Evolutionary conservation across 2,888 invertebrate species (phyloP), one percentile per base, ranked within the genome.

Genomic region (Pandemis corylana): DNA sequence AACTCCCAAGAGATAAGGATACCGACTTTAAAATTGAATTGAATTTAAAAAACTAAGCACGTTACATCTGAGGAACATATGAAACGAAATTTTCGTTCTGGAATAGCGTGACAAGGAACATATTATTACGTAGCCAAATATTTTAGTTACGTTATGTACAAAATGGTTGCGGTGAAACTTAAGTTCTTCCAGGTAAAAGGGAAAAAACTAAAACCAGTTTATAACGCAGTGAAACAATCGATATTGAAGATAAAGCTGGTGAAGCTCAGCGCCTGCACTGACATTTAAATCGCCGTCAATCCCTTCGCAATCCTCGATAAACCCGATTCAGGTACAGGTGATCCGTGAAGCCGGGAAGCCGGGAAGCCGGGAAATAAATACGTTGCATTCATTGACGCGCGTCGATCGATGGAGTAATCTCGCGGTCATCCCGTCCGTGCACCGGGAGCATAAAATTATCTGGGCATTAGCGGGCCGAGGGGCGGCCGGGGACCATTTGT

Each of bases 401-500:
- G 87, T 89, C 87, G 90, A 90, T 90, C 90, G 90, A 89, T 89
- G 90, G 87, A 84, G 88, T 89, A 91, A 91, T 92, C 89, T 89
- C 88, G 89, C 90, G 92, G 91, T 91, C 92, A 91, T 89, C 87
- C 85, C 85, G 82, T 85, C 85, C 85, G 87, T 86, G 87, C 72
- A 72, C 88, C 87, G 88, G 90, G 66, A 75, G 74, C 78, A 72
- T 92, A 91, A 91, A 92, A 93, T 93, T 94, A 94, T 93, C 91
- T 89, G 91, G 87, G 89, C 92, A 93, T 93, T 92, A 93, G 90
- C 89, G 86, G 84, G 86, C 83, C 80, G 88, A 80, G 82, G 85
- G 84, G 87, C 82, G 85, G 85, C 86, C 90, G 90, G 90, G 87
- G 89, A 92, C 93, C 94, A 94, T 95, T 94, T 94, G 94, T 94